Percentiles rank a stretch among this genome's conserved stretches.
Conservation (phyloP, 1,140 invertebrate genomes). For the Brevipalpus yothersi region DNA sequence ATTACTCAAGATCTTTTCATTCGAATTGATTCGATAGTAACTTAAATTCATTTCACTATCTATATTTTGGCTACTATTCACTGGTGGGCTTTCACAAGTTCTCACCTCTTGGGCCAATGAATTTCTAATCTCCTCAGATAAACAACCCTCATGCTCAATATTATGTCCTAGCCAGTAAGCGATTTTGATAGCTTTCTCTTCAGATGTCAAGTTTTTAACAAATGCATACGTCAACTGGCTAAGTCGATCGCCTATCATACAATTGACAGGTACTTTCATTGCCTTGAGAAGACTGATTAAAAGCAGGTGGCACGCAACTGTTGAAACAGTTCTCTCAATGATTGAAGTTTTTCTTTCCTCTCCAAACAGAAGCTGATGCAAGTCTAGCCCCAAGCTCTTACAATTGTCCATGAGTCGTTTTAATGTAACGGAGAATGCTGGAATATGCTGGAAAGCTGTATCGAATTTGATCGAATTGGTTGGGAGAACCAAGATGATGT, state of each 20-base stretch:
- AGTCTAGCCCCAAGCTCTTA: not conserved
- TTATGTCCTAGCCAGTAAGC: not conserved
- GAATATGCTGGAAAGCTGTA: not conserved
- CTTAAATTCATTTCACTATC: not conserved
- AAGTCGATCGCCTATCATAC: not conserved
- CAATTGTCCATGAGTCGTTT: not conserved
- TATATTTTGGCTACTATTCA: not conserved
- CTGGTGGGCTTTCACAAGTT: not conserved
- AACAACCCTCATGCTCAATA: no score
- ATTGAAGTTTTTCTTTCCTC: not conserved
- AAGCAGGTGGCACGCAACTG: not conserved
- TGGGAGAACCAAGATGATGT: not conserved
- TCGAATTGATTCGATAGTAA: not conserved
- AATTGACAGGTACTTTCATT: not conserved
- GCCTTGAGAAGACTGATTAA: not conserved
- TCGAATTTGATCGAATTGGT: not conserved
- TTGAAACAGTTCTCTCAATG: not conserved
- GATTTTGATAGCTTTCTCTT: not conserved
- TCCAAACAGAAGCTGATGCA: not conserved
- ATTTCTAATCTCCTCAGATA: no score
- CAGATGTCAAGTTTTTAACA: not conserved
- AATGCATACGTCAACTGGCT: not conserved
- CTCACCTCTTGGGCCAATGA: slow-evolving; percentile 28
- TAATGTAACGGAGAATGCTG: not conserved
- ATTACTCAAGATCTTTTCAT: not conserved